phyloP scores from a whole-genome alignment of 2,113 vertebrate species.

The Oryzias curvinotus region DNA sequence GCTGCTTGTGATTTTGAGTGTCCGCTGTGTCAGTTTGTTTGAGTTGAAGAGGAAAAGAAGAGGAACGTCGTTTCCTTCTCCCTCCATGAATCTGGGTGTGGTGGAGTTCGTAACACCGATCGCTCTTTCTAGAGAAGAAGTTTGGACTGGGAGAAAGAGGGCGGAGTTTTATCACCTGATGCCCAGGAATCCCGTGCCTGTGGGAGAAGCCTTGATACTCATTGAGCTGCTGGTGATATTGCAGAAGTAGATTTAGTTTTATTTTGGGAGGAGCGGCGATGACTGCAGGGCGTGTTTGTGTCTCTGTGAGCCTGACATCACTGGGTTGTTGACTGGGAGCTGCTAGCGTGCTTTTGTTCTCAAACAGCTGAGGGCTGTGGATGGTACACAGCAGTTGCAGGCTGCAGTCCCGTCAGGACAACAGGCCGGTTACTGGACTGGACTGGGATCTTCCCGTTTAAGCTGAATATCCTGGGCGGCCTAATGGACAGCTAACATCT shows the following conservation, averaged over 20 bases:
- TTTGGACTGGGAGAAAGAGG: slow-evolving; percentile 24
- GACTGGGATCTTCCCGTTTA: slow-evolving; percentile 49
- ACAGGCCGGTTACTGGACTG: slow-evolving; percentile 32
- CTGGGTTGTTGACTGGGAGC: slow-evolving; percentile 50
- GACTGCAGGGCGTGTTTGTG: slow-evolving; percentile 37
- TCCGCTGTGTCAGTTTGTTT: slow-evolving; percentile 40
- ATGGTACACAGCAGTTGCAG: slow-evolving; percentile 28
- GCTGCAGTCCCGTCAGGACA: slow-evolving; percentile 40
- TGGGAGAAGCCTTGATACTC: slow-evolving; percentile 13
- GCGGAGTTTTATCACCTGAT: slow-evolving; percentile 12
- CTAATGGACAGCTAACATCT: slow-evolving; percentile 27
- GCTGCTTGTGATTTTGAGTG: slow-evolving; percentile 39
- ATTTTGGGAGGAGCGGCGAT: slow-evolving; percentile 15
- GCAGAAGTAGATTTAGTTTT: slow-evolving; percentile 14
- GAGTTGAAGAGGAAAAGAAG: slow-evolving; percentile 58
- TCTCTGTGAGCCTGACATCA: slow-evolving; percentile 41
- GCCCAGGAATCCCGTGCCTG: slow-evolving; percentile 23
- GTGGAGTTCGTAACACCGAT: slow-evolving; percentile 17
- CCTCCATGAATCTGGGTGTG: slow-evolving; percentile 43
- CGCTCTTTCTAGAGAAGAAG: slow-evolving; percentile 20
- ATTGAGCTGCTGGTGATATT: slow-evolving; percentile 9
- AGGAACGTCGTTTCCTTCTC: slow-evolving; percentile 28
- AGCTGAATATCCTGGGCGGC: slow-evolving; percentile 18
- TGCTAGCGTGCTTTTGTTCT: slow-evolving; percentile 64
- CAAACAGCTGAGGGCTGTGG: slow-evolving; percentile 52